Base-by-base conservation (phyloP, 2,888 invertebrate species). In the Plusia festucae region DNA sequence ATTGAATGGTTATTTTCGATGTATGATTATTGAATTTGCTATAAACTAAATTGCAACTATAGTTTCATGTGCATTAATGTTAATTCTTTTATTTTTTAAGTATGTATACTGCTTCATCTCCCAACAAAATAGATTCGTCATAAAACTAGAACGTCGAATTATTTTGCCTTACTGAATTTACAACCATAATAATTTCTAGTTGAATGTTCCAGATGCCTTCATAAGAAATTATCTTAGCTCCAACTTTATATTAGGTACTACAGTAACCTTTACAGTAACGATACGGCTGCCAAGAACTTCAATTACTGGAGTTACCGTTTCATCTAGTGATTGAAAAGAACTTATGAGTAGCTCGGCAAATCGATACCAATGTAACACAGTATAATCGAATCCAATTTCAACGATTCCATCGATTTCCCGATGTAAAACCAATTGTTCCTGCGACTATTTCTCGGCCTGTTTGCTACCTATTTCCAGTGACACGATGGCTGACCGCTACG, bases 1-100 rank as follows among this genome's bases (percentile, higher is more conserved):
- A 30, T 30, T 53, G n/a, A 40, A 76, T 61, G 16, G 46, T 5
- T 58, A n/a, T 49, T n/a, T 11, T 44, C 13, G 51, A 65, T 73
- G 67, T 70, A 73, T 58, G 20, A 64, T 68, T 68, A 62, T 68
- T 53, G 32, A 15, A 59, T 24, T 46, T 52, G 22, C 58, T 60
- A 2, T 56, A 18, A 51, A 51, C 27, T n/a, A 16, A 18, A 44
- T 40, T 40, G 16, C 20, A 59, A 66, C 49, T 27, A 20, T 52
- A 63, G 27, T 53, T 9, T 53, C 11, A 16, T 53, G 20, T 34
- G 13, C 20, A 20, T 34, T 13, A 16, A 44, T 9, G 0, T 4
- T 24, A 15, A 20, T 49, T 49, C 20, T 49, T 49, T 49, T 49
- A 16, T 11, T 20, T 9, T n/a, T 9, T 30, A 15, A 1, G 15